These are phyloP conservation scores for Drosophila miranda DNA, from an alignment of 1,140 invertebrate genomes.

Conservation along the genomic window DNA sequence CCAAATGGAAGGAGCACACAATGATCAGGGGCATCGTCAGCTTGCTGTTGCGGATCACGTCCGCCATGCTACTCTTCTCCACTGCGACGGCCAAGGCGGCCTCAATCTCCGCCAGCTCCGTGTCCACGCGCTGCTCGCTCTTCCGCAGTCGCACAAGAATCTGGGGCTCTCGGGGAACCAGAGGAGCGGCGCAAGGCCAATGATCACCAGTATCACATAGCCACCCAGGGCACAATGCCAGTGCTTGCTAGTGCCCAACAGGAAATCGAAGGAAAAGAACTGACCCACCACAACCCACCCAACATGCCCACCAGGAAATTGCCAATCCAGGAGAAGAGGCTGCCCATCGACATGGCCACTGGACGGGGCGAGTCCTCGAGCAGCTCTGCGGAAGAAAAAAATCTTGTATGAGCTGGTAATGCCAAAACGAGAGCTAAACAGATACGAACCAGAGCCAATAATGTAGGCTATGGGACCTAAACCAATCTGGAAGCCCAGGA, in stretches of 20 bases:
- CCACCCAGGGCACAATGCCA: slow-evolving; percentile 90
- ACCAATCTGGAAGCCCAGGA: slow-evolving; percentile 91
- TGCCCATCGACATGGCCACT: slow-evolving; percentile 93
- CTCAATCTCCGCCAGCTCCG: slow-evolving; percentile 92
- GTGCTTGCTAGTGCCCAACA: no score
- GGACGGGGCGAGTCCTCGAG: slow-evolving; percentile 93
- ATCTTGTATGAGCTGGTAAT: no score
- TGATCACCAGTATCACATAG: slow-evolving; percentile 84
- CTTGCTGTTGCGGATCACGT: slow-evolving; percentile 24
- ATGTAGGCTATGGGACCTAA: slow-evolving; percentile 94
- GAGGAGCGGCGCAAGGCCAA: slow-evolving; percentile 84
- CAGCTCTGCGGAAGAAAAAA: slow-evolving; percentile 85
- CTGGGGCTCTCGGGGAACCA: slow-evolving; percentile 92
- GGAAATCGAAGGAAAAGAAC: no score
- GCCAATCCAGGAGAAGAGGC: slow-evolving; percentile 93
- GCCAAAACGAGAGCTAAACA: no score
- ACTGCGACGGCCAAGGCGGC: slow-evolving; percentile 89
- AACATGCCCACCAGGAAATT: slow-evolving; percentile 93
- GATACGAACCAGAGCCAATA: slow-evolving; percentile 83
- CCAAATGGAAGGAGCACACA: slow-evolving; percentile 87
- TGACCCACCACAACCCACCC: no score
- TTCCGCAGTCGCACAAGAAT: slow-evolving; percentile 77
- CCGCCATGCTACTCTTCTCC: slow-evolving; percentile 56
- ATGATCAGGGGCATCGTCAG: slow-evolving; percentile 85
- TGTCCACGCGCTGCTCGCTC: slow-evolving; percentile 8